Base-by-base conservation (phyloP, 2,888 invertebrate genomes). In the Agrenia bidenticulata region DNA sequence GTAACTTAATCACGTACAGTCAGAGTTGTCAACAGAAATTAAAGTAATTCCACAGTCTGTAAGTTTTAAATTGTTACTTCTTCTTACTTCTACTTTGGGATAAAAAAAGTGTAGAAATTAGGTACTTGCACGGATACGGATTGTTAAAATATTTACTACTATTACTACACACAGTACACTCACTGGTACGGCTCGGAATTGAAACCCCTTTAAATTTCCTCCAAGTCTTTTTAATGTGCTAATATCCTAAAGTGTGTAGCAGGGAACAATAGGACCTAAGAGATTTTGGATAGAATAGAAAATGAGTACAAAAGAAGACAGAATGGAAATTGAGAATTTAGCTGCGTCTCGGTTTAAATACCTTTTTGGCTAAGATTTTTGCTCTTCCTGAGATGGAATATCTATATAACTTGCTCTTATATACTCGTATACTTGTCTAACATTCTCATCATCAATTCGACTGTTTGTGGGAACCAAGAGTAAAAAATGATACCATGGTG, bases 11-110 rank as follows among this genome's bases (percentile, higher is more conserved):
- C 64, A 70, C 67, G 67, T 70, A 64, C 42, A 41, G 59, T 64
- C 64, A 67, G 57, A 67, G 61, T 70, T 70, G 70, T 70, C 70
- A 70, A 65, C 69, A 69, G 62, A 61, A 70, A 70, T 65, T 70
- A 67, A 70, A 70, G 57, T 63, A 64, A 67, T 63, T 70, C 65
- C 55, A 49, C 24, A 61, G 39, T 55, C 54, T 51, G 61, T 55
- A 54, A 61, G 37, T 61, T 54, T 57, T 57, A 57, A 57, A 41
- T 57, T 57, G 57, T 57, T 55, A 24, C 55, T 55, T 57, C 57
- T 57, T 23, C 41, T n/a, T n/a, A n/a, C n/a, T n/a, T n/a, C n/a
- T n/a, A n/a, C n/a, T n/a, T n/a, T 24, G 4, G 27, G 21, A 15
- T 19, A 5, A 23, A 57, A 57, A 55, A 51, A 57, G 57, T 41